Evolutionary conservation across 2,888 invertebrate genomes (phyloP).

Genomic region (Meiosimyza platycephala): DNA sequence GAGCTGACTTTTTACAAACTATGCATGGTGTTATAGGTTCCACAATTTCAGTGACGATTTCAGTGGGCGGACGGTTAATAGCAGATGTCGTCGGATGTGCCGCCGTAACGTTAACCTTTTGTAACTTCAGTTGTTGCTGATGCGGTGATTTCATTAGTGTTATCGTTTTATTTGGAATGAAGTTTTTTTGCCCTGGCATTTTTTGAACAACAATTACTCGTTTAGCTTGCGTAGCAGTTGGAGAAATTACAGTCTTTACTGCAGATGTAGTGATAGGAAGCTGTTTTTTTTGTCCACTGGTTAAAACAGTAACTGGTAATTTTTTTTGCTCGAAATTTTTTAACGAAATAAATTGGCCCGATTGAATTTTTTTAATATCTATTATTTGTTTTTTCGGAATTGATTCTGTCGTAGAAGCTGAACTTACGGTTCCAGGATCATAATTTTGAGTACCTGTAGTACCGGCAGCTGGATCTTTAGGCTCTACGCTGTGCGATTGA

Average conservation of each 20-base stretch:
- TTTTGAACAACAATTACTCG: constrained; percentile 40
- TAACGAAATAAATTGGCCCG: constrained; percentile 47
- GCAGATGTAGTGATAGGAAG: constrained; percentile 9
- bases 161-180: constrained; percentile 36
- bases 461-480: neutral
- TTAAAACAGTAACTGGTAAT: constrained; percentile 30
- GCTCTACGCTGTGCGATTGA: neutral
- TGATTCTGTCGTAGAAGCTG: neutral
- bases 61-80: neutral
- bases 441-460: neutral
- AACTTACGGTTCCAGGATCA: neutral
- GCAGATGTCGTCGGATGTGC: neutral
- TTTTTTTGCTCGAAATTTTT: constrained; percentile 38
- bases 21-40: constrained; percentile 70
- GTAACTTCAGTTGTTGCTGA: constrained; percentile 52
- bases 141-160: constrained; percentile 40
- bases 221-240: constrained; percentile 27
- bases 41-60: constrained; percentile 4
- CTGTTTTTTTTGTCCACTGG: constrained; percentile 34
- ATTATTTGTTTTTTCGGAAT: constrained; percentile 37
- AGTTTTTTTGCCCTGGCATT: constrained; percentile 22
- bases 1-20: constrained; percentile 78
- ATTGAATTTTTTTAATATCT: constrained; percentile 45
- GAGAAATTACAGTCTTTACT: neutral
- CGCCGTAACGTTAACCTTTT: constrained; percentile 46